Evolutionary conservation across 2,113 vertebrate species (phyloP).

Genomic region (Hippolais icterina): DNA sequence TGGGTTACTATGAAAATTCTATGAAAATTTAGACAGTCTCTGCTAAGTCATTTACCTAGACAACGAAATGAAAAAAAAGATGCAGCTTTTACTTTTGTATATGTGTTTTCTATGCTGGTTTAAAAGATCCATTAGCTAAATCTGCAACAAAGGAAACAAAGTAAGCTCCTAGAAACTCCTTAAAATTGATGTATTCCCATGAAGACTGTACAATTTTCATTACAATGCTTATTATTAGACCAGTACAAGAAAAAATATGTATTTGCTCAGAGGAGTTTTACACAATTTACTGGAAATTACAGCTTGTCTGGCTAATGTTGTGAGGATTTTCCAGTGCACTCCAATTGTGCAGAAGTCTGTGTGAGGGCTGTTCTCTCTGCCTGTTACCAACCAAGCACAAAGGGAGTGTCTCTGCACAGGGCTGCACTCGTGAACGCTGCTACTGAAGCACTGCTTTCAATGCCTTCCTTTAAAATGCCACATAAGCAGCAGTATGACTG

Average conservation of each 20-base stretch:
- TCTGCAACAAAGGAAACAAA: not conserved
- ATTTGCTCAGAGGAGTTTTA: not conserved
- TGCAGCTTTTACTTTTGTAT: not conserved
- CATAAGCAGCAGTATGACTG: not conserved
- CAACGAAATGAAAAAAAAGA: not conserved
- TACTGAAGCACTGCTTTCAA: not conserved
- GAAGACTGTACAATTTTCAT: not conserved
- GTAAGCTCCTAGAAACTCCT: not conserved
- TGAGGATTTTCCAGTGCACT: not conserved
- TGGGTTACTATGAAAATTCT: fast-evolving
- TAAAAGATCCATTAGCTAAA: not conserved
- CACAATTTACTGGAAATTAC: not conserved
- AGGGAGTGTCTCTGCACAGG: not conserved
- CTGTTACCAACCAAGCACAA: not conserved
- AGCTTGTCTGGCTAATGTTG: not conserved
- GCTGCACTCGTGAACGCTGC: not conserved
- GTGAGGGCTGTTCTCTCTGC: not conserved
- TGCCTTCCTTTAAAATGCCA: not conserved
- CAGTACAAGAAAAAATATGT: not conserved
- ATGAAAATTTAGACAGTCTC: not conserved
- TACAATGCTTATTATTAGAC: not conserved
- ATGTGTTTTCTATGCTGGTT: not conserved
- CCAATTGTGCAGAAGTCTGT: not conserved
- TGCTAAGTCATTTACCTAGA: not conserved
- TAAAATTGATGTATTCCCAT: not conserved